phyloP scores from a whole-genome alignment of 2,797 vertebrate species.

The Phalloptychus januarius region DNA sequence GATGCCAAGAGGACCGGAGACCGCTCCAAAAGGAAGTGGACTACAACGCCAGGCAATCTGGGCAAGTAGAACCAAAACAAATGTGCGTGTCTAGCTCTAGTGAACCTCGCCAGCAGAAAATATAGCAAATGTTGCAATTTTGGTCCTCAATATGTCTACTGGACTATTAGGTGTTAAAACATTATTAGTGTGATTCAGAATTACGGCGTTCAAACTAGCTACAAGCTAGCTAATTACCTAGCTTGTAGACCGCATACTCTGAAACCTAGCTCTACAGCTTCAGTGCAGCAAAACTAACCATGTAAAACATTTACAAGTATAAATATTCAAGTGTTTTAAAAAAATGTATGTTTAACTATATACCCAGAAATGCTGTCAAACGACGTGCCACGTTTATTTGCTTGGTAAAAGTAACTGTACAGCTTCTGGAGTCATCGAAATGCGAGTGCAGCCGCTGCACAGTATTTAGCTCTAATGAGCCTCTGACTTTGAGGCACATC shows the following conservation, averaged over 20 bases:
- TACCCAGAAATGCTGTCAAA: neutral
- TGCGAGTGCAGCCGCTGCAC: constrained; percentile 51
- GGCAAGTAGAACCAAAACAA: too few relatives aligned
- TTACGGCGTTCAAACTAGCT: neutral
- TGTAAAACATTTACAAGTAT: neutral
- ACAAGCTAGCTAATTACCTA: neutral
- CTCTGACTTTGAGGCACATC: constrained; percentile 72
- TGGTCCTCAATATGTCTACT: too few relatives aligned
- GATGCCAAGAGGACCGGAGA: too few relatives aligned
- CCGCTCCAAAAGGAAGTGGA: too few relatives aligned
- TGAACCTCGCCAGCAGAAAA: too few relatives aligned
- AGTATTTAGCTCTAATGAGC: constrained; percentile 72
- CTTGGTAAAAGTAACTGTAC: constrained; percentile 5
- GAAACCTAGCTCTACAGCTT: neutral
- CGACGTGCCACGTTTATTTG: neutral
- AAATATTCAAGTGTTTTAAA: neutral
- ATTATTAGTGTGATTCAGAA: neutral
- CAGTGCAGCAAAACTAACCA: neutral
- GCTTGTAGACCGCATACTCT: neutral
- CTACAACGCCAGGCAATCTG: too few relatives aligned
- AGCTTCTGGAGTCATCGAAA: constrained; percentile 52
- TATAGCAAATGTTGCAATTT: too few relatives aligned
- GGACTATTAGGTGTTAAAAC: neutral
- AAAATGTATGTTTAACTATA: neutral
- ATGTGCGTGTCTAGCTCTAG: too few relatives aligned